Evolutionary conservation across 2,888 invertebrate genomes (phyloP).

Genomic region (Nomada ruficornis): DNA sequence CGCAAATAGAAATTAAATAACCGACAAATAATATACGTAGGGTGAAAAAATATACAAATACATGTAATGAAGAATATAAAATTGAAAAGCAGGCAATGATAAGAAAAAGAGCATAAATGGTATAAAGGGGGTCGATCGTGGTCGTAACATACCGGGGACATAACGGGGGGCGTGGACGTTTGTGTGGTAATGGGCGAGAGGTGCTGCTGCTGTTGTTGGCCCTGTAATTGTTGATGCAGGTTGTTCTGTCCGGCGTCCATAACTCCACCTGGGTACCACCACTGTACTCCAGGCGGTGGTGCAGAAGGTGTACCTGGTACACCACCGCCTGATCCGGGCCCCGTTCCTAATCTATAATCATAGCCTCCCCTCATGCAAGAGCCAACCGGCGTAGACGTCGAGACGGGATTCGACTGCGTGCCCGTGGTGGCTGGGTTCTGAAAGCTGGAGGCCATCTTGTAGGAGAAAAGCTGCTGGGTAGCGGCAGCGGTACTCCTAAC

Average conservation of each 20-base stretch:
- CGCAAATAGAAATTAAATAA: constrained; percentile 19
- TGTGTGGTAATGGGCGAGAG: constrained; percentile 82
- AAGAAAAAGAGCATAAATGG: constrained; percentile 46
- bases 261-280: constrained; percentile 91
- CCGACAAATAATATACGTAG: constrained; percentile 4
- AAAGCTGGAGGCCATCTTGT: constrained; percentile 95
- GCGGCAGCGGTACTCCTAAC: constrained; percentile 87
- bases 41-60: neutral
- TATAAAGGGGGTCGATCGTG: constrained; percentile 63
- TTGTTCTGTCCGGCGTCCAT: constrained; percentile 87
- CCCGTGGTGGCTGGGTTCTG: constrained; percentile 89
- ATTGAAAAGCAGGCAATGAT: constrained; percentile 52
- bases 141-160: constrained; percentile 82
- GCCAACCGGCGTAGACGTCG: constrained; percentile 87
- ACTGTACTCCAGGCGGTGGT: constrained; percentile 86
- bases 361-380: constrained; percentile 85
- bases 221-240: constrained; percentile 86
- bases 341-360: constrained; percentile 90
- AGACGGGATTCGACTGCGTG: constrained; percentile 87
- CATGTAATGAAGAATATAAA: constrained; percentile 11
- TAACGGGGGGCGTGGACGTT: constrained; percentile 82
- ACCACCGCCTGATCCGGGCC: constrained; percentile 84
- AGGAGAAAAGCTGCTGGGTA: constrained; percentile 92
- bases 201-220: constrained; percentile 82
- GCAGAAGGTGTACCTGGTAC: constrained; percentile 82